A percentile compares a stretch with the other conserved stretches of the same genome.
Conservation (phyloP, 2,888 invertebrate species). For the Hypena proboscidalis region DNA sequence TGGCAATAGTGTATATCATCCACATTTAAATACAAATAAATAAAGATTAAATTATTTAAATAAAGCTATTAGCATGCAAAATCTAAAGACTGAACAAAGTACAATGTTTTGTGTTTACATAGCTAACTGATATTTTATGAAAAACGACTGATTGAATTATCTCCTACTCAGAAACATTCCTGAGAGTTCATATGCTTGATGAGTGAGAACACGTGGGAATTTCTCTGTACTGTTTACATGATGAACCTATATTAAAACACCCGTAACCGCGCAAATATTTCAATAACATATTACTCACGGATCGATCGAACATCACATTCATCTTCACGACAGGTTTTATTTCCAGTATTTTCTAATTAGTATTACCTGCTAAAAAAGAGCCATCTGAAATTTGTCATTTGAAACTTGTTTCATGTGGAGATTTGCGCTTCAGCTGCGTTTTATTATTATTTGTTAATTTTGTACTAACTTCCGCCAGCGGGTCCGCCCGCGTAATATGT, state of each 20-base stretch:
- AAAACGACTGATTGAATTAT: neutral
- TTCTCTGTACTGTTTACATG: slow-evolving; percentile 48
- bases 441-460: no score
- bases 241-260: slow-evolving; percentile 42
- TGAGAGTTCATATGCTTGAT: slow-evolving; percentile 14
- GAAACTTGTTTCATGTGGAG: no score
- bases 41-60: no score
- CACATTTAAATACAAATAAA: no score
- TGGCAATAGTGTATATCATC: no score
- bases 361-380: slow-evolving; percentile 1
- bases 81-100: no score
- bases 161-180: slow-evolving; percentile 19
- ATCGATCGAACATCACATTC: slow-evolving; percentile 28
- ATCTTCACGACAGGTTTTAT: slow-evolving; percentile 12
- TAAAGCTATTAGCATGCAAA: no score
- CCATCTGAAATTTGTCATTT: slow-evolving; percentile 1
- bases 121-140: no score
- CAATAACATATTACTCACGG: slow-evolving; percentile 48
- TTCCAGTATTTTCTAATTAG: neutral
- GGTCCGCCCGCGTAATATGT: no score
- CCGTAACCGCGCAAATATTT: slow-evolving; percentile 52
- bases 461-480: no score
- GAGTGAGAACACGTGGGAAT: slow-evolving; percentile 38
- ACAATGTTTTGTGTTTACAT: no score
- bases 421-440: no score